These are phyloP conservation scores for Leptonema lineaticorne DNA, from an alignment of 1,140 invertebrate genomes.

Conservation along the genomic window DNA sequence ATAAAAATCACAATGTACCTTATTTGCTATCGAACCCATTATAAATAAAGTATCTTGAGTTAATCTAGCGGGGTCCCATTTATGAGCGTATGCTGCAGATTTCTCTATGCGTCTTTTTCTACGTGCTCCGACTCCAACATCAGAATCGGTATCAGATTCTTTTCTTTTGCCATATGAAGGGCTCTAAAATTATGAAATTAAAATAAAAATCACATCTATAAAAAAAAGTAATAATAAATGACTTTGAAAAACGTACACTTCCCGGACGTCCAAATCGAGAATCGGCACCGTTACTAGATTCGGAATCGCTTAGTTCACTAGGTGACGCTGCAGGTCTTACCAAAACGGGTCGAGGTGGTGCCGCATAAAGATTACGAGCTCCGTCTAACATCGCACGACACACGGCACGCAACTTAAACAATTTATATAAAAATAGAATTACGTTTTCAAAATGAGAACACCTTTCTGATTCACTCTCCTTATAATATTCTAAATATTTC, in stretches of 20 bases:
- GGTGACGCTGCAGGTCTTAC: conserved; percentile 50
- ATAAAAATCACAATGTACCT: conserved; percentile 59
- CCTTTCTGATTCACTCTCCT: too few species aligned
- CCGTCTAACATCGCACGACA: conserved; percentile 78
- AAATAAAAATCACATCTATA: background rate
- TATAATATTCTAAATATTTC: background rate
- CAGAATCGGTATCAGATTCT: conserved; percentile 62
- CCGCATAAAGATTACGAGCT: conserved; percentile 69
- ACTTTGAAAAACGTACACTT: conserved; percentile 40
- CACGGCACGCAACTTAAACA: conserved; percentile 57
- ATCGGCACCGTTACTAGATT: conserved; percentile 50
- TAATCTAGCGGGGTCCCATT: conserved; percentile 75
- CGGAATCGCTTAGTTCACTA: conserved; percentile 57
- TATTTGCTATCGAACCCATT: conserved; percentile 75
- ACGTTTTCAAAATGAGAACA: conserved; percentile 1
- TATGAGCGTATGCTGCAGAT: conserved; percentile 48
- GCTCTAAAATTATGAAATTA: conserved; percentile 47
- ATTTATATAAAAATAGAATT: conserved; percentile 7
- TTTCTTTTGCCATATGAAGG: conserved; percentile 61
- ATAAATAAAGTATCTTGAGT: conserved; percentile 72
- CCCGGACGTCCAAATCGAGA: conserved; percentile 48
- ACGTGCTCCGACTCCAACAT: conserved; percentile 50
- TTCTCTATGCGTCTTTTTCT: conserved; percentile 49
- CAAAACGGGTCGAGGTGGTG: conserved; percentile 52
- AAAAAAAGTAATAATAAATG: background rate